Evolutionary conservation across 2,797 vertebrate genomes (phyloP).

Genomic region (Argentina silus): DNA sequence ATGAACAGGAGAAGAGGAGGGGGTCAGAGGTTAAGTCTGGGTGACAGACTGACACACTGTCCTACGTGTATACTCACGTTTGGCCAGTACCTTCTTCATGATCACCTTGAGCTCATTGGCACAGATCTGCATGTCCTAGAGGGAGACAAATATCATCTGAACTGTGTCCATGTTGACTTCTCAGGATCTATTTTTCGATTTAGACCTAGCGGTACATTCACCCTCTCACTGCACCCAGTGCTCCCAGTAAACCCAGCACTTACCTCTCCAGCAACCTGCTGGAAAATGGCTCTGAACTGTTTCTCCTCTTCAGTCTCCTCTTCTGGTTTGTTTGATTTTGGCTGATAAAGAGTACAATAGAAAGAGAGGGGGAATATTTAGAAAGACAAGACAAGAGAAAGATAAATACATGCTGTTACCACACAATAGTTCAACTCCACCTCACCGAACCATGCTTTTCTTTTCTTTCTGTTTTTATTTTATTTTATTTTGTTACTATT

Average conservation of each 20-base stretch:
- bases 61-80: slow-evolving; percentile 80
- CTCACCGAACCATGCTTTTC: not conserved
- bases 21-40: no score
- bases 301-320: slow-evolving; percentile 87
- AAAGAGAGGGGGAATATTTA: not conserved
- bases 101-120: slow-evolving; percentile 90
- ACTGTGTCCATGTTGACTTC: not conserved
- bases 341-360: slow-evolving; percentile 35
- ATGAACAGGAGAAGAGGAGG: not conserved
- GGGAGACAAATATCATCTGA: slow-evolving; percentile 6
- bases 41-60: not conserved
- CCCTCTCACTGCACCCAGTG: not conserved
- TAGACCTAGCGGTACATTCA: not conserved
- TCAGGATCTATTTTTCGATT: not conserved
- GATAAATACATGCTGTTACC: slow-evolving; percentile 1
- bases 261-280: slow-evolving; percentile 92
- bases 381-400: not conserved
- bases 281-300: slow-evolving; percentile 89
- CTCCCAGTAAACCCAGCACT: slow-evolving; percentile 60
- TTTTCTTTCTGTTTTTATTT: not conserved
- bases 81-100: slow-evolving; percentile 88
- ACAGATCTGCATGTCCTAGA: slow-evolving; percentile 95
- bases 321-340: slow-evolving; percentile 65
- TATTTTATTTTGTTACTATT: not conserved
- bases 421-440: not conserved